Evolutionary conservation across 2,113 vertebrate species (phyloP).

Genomic region (Uria aalge): DNA sequence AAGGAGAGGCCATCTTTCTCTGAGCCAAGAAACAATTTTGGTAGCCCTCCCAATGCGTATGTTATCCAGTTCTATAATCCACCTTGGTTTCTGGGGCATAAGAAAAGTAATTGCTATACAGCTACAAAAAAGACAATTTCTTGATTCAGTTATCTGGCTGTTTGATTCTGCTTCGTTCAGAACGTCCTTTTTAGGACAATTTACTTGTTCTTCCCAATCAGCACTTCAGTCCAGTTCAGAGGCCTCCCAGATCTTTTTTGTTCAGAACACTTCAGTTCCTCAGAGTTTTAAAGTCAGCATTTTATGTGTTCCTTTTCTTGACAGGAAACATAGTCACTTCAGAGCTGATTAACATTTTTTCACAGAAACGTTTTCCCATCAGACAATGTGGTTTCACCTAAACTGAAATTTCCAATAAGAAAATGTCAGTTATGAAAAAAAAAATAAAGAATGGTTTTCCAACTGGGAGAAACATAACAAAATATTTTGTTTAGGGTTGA

Average conservation of each 20-base stretch:
- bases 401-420: constrained; percentile 37
- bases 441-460: neutral
- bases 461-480: constrained; percentile 18
- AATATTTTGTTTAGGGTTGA: constrained; percentile 44
- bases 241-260: neutral
- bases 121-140: neutral
- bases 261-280: neutral
- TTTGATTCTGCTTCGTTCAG: neutral
- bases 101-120: neutral
- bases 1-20: neutral
- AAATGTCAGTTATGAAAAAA: constrained; percentile 1
- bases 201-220: neutral
- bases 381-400: constrained; percentile 41
- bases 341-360: constrained; percentile 47
- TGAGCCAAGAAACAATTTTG: neutral
- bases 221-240: neutral
- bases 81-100: neutral
- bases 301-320: constrained; percentile 14
- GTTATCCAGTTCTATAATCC: neutral
- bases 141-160: neutral
- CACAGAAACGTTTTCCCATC: constrained; percentile 23
- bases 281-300: neutral
- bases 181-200: neutral
- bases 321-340: constrained; percentile 6
- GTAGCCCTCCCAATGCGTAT: neutral